Percentiles rank a stretch among this genome's conserved stretches.
phyloP scores from a whole-genome alignment of 2,797 vertebrate species.

The Percopsis omiscomaycus region DNA sequence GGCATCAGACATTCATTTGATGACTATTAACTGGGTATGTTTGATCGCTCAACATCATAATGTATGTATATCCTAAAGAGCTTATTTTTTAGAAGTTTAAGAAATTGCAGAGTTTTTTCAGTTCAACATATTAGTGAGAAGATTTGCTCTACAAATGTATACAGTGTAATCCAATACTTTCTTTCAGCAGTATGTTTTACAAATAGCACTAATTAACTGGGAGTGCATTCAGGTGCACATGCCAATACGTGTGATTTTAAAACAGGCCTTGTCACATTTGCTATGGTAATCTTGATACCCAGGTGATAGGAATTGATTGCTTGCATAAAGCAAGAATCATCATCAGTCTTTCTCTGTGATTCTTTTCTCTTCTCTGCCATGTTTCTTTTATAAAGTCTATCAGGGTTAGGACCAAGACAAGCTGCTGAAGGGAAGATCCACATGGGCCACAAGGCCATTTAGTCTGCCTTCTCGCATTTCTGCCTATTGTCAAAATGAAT shows the following conservation, averaged over 20 bases:
- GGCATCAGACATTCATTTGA: not conserved
- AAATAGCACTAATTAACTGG: conserved; percentile 48
- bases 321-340: conserved; percentile 66
- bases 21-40: conserved; percentile 2
- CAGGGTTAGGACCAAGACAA: conserved; percentile 81
- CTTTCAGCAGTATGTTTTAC: conserved; percentile 39
- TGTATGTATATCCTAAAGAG: conserved; percentile 4
- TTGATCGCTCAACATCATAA: not conserved
- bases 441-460: conserved; percentile 76
- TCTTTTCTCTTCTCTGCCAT: conserved; percentile 59
- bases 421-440: conserved; percentile 78
- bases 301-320: conserved; percentile 63
- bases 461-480: conserved; percentile 86
- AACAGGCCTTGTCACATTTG: conserved; percentile 63
- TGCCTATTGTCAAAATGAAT: conserved; percentile 98
- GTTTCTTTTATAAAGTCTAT: conserved; percentile 77
- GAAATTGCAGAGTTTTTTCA: conserved; percentile 47
- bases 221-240: conserved; percentile 37
- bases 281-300: conserved; percentile 59
- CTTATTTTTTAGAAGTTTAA: conserved; percentile 16
- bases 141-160: conserved; percentile 40
- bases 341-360: conserved; percentile 68
- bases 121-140: conserved; percentile 28
- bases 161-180: conserved; percentile 43
- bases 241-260: conserved; percentile 54